Percentiles rank a stretch among this genome's conserved stretches.
Evolutionary conservation across 2,113 vertebrate genomes (phyloP).

Genomic region (Oceanodroma tethys): DNA sequence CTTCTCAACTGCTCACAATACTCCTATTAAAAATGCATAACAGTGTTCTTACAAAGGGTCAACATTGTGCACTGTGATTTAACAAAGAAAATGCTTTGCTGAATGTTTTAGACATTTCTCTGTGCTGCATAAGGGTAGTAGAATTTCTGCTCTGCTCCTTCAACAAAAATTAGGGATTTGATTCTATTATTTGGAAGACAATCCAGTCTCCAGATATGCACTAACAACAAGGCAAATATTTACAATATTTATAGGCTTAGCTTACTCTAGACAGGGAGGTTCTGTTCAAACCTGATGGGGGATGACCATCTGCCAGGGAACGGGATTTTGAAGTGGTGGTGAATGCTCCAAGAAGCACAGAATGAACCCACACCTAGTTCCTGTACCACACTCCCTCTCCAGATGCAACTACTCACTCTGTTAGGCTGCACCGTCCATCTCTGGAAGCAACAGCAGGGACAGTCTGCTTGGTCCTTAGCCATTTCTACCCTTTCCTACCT

Average conservation of each 20-base stretch:
- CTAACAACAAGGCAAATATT: slow-evolving; percentile 13
- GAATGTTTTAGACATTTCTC: not conserved
- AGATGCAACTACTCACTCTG: not conserved
- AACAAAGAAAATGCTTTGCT: slow-evolving; percentile 10
- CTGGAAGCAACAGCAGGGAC: not conserved
- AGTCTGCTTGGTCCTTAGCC: not conserved
- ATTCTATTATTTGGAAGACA: not conserved
- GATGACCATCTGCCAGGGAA: not conserved
- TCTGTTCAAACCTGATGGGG: not conserved
- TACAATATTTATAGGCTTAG: not conserved
- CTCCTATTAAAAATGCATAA: slow-evolving; percentile 53
- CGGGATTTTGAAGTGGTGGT: not conserved
- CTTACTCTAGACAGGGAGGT: not conserved
- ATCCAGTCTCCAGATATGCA: not conserved
- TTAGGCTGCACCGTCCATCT: not conserved
- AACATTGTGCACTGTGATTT: slow-evolving; percentile 19
- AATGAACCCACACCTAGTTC: not conserved
- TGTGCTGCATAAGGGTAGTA: not conserved
- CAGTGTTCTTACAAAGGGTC: slow-evolving; percentile 33
- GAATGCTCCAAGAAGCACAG: not conserved
- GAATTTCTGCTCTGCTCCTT: not conserved
- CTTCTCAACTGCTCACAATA: slow-evolving; percentile 29
- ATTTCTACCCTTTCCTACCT: not conserved
- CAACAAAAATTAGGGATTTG: not conserved
- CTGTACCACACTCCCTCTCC: not conserved